Evolutionary conservation across 2,888 invertebrate genomes (phyloP).

Genomic region (Apomyelois bistriatella): DNA sequence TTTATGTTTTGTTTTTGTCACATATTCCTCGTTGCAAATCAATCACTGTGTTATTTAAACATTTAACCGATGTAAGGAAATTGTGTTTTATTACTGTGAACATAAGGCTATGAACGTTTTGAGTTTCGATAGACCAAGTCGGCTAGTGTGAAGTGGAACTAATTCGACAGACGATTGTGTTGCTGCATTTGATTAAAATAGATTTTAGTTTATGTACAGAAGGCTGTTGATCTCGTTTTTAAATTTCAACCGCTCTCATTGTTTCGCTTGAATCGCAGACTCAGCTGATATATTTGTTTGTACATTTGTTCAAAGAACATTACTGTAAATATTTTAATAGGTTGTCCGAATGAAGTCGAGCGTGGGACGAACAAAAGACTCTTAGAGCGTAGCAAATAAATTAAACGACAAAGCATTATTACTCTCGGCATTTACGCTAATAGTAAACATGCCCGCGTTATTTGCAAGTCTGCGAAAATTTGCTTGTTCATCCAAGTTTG

Average conservation of each 20-base stretch:
- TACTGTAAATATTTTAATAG: conserved; percentile 15
- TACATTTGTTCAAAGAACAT: conserved; percentile 7
- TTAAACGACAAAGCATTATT: conserved; percentile 3
- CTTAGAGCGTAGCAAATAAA: conserved; percentile 14
- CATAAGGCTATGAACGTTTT: conserved; percentile 21
- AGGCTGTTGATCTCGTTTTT: conserved; percentile 36
- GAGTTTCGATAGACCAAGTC: neutral
- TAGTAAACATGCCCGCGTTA: neutral
- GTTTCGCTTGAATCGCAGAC: neutral
- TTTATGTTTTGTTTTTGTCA: conserved; percentile 51
- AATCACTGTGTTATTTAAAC: conserved; percentile 56
- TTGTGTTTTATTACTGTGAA: conserved; percentile 44
- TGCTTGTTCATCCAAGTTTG: conserved; percentile 23
- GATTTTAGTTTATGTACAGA: conserved; percentile 40
- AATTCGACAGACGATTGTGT: conserved; percentile 30
- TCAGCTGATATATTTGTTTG: neutral
- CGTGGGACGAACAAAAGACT: conserved; percentile 13
- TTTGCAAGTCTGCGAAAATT: neutral
- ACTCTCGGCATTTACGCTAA: conserved; percentile 3
- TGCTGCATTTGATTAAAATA: conserved; percentile 41
- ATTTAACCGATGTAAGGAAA: conserved; percentile 34
- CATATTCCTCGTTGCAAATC: conserved; percentile 51
- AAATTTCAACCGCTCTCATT: conserved; percentile 20
- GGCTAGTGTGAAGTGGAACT: conserved; percentile 44
- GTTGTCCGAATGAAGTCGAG: neutral